A percentile compares a stretch with the other conserved stretches of the same genome.
Conservation (phyloP, 2,113 vertebrate genomes). For the Siniperca chuatsi region DNA sequence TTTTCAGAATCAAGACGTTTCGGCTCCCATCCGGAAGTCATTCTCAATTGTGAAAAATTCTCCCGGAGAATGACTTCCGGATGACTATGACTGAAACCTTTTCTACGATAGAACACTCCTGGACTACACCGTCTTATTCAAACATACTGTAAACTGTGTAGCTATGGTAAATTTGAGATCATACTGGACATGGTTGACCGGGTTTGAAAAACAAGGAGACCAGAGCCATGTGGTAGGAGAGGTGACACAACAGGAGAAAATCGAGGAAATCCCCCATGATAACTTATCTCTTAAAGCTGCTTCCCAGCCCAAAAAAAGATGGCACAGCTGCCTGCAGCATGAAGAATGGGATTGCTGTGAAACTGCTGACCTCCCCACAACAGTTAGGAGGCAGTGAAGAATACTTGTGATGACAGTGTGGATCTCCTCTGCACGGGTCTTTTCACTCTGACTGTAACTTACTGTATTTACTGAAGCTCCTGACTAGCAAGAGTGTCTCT, state of each 20-base stretch:
- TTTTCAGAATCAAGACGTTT: no score
- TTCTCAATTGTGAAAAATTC: no score
- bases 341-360: slow-evolving; percentile 38
- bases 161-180: neutral
- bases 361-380: slow-evolving; percentile 13
- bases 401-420: slow-evolving; percentile 33
- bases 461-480: neutral
- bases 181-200: neutral
- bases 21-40: no score
- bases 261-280: slow-evolving; percentile 37
- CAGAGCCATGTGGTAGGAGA: slow-evolving; percentile 4
- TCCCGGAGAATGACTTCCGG: no score
- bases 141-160: neutral
- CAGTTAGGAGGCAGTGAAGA: slow-evolving; percentile 13
- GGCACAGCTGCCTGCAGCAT: slow-evolving; percentile 30
- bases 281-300: slow-evolving; percentile 32
- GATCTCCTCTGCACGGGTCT: neutral
- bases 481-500: neutral
- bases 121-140: no score
- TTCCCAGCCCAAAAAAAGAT: slow-evolving; percentile 5
- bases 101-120: no score
- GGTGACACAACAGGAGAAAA: slow-evolving; percentile 16
- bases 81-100: no score
- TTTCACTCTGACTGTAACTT: neutral
- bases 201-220: slow-evolving; percentile 6